These are phyloP conservation scores for Mystacides longicornis DNA, from an alignment of 2,888 invertebrate genomes.

Conservation along the genomic window DNA sequence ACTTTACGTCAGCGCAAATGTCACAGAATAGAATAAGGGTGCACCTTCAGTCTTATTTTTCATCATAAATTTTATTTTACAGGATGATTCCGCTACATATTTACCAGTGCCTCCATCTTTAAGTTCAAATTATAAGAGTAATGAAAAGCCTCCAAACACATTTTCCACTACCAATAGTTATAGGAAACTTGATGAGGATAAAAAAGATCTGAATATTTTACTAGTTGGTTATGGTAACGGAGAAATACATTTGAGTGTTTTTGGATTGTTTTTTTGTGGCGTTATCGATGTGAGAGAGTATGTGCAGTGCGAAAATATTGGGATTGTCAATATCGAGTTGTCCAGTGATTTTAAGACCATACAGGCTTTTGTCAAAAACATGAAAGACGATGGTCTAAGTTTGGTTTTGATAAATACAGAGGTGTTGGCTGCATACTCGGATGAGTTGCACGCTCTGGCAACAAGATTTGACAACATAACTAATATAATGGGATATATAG, in stretches of 20 bases:
- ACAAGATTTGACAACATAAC: constrained; percentile 67
- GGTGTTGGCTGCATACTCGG: constrained; percentile 56
- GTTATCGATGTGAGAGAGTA: constrained; percentile 54
- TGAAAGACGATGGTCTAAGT: constrained; percentile 40
- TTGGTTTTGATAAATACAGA: constrained; percentile 50
- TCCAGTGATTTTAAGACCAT: constrained; percentile 65
- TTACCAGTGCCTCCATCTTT: constrained; percentile 50
- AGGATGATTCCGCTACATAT: constrained; percentile 49
- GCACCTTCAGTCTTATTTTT: not conserved
- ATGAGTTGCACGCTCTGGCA: constrained; percentile 65
- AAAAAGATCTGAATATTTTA: constrained; percentile 64
- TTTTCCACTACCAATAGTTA: constrained; percentile 28
- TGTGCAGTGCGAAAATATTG: constrained; percentile 49
- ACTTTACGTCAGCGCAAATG: too few relatives aligned
- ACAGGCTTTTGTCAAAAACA: constrained; percentile 55
- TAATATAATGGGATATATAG: constrained; percentile 60
- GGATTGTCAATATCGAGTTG: constrained; percentile 57
- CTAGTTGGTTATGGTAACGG: constrained; percentile 72
- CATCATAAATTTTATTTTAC: constrained; percentile 7
- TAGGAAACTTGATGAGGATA: constrained; percentile 51
- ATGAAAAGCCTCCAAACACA: constrained; percentile 48
- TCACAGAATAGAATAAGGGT: too few relatives aligned
- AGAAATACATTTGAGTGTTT: constrained; percentile 65
- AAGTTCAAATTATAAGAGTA: constrained; percentile 46
- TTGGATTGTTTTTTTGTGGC: constrained; percentile 79